Conservation (phyloP, 2,888 invertebrate species). For the Mythimna impura region DNA sequence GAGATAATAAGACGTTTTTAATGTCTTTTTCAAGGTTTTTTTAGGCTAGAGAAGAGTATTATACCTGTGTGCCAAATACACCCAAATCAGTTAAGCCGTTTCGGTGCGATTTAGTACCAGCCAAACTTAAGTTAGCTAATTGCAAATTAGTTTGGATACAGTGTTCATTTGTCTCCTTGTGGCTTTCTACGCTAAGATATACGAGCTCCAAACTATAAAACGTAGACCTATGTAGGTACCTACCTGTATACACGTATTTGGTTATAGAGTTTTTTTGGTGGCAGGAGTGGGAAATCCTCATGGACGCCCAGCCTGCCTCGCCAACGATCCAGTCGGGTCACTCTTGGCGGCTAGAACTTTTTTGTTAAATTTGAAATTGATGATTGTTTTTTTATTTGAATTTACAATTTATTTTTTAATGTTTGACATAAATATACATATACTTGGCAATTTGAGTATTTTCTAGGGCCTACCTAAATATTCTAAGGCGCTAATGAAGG, state of each 20-base stretch:
- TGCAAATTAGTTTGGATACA: constrained; percentile 1
- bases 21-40: constrained; percentile 4
- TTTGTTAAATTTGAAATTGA: too few species aligned
- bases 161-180: constrained; percentile 7
- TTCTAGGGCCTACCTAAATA: too few species aligned
- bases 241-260: not conserved
- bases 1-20: not conserved
- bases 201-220: not conserved
- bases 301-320: too few species aligned
- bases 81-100: not conserved
- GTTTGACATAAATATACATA: too few species aligned
- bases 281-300: too few species aligned
- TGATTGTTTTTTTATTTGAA: too few species aligned
- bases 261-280: too few species aligned
- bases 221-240: not conserved
- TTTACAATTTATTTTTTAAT: too few species aligned
- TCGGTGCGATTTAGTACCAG: not conserved
- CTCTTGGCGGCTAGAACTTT: too few species aligned
- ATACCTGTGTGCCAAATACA: not conserved
- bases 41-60: not conserved
- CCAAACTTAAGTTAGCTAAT: not conserved
- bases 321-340: too few species aligned
- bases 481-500: too few species aligned
- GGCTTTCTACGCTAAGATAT: not conserved
- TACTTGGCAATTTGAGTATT: too few species aligned